Percentiles rank a stretch among this genome's conserved stretches.
These are phyloP conservation scores for Cephonodes hylas DNA, from an alignment of 2,888 invertebrate genomes.

Conservation along the genomic window DNA sequence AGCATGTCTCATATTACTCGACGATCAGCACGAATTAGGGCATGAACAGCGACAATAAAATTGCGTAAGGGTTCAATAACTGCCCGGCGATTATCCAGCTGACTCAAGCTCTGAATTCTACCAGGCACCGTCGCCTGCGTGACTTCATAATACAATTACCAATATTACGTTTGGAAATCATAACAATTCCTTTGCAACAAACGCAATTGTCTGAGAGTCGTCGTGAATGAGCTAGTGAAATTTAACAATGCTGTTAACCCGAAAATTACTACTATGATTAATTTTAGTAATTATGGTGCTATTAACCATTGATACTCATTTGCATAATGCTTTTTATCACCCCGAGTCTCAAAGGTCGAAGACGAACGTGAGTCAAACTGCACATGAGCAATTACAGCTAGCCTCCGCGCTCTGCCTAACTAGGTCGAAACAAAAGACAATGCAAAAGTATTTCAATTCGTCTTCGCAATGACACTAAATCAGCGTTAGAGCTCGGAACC, in stretches of 20 bases:
- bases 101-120: slow-evolving; percentile 21
- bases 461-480: neutral
- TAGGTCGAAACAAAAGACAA: neutral
- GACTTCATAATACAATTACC: slow-evolving; percentile 19
- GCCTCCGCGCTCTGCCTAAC: neutral
- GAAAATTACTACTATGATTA: no score
- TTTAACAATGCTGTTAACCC: neutral
- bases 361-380: neutral
- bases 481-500: neutral
- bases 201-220: slow-evolving; percentile 11
- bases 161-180: slow-evolving; percentile 21
- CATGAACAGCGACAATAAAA: slow-evolving; percentile 26
- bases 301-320: no score
- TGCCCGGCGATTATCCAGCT: slow-evolving; percentile 24
- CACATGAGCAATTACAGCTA: neutral
- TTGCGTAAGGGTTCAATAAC: slow-evolving; percentile 26
- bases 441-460: neutral
- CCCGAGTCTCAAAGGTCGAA: neutral
- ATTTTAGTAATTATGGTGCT: no score
- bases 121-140: slow-evolving; percentile 18
- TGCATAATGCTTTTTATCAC: neutral
- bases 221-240: neutral
- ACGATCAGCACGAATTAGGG: slow-evolving; percentile 16
- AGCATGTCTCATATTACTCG: neutral
- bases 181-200: slow-evolving; percentile 19